Evolutionary conservation across 2,797 vertebrate genomes (phyloP), one percentile per base, ranked within the genome.

Genomic region (Tangara arthus): DNA sequence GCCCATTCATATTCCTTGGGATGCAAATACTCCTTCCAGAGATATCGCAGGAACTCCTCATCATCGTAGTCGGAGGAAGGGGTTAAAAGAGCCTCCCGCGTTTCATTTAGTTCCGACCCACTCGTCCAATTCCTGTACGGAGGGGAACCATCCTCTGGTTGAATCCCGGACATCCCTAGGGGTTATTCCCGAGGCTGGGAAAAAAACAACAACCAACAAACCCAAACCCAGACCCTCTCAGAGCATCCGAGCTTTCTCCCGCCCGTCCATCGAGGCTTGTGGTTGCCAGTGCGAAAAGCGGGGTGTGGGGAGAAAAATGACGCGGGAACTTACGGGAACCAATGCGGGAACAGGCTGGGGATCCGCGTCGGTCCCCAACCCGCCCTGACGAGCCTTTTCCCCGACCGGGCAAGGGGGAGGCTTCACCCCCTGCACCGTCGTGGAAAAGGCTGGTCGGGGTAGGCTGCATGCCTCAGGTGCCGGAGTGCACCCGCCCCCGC

Each of bases 1-100:
- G 99, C 99, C 99, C 99, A 99, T 95, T 99, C 99, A 49, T 99
- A 99, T 92, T 99, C 98, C 84, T 99, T 99, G 12, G 99, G 99
- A 84, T 99, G 98, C 37, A 99, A 96, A 96, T 99, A 99, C 90
- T 99, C 99, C 79, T 97, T 98, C 99, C 99, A 99, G 90, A 99
- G 99, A 97, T 99, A 99, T 68, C 97, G 98, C 75, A 99, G 97
- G 98, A 99, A 99, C 94, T 98, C 98, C 97, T 99, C 99, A 15
- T 99, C 99, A 85, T 99, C 99, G 56, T 99, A 99, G 82, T 99
- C 98, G n/a, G 97, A 71, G 17, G 97, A 93, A 82, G 98, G 76
- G 59, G 89, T 97, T 57, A 95, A 87, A 63, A 97, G 94, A 32
- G 97, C 86, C 87, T 98, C 98, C 35, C 96, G 97, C 87, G 97